These are phyloP conservation scores for Aplysina aerophoba DNA, from an alignment of 37 sponge, comb jelly and placozoan species.

Conservation along the genomic window DNA sequence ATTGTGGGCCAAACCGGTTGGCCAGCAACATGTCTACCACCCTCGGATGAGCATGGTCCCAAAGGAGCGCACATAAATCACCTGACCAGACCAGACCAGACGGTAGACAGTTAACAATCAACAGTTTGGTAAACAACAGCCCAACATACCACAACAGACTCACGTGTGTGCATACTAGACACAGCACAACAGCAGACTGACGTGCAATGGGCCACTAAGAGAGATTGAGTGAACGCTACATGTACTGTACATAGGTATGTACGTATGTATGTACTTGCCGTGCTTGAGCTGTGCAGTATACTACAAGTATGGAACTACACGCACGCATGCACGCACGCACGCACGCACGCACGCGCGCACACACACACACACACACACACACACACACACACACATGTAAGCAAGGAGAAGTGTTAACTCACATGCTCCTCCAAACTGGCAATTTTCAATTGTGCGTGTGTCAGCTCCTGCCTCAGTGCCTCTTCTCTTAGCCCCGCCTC, in stretches of 20 bases:
- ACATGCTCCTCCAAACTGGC: slow-evolving; percentile 17
- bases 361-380: too few relatives aligned
- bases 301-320: too few relatives aligned
- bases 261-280: too few relatives aligned
- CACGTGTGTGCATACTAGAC: not conserved
- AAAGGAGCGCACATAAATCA: slow-evolving; percentile 30
- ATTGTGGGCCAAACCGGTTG: too few relatives aligned
- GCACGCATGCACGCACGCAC: too few relatives aligned
- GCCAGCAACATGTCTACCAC: not conserved
- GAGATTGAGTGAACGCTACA: too few relatives aligned
- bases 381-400: too few relatives aligned
- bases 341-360: too few relatives aligned
- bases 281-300: too few relatives aligned
- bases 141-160: not conserved
- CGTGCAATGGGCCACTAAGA: too few relatives aligned
- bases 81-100: slow-evolving; percentile 20
- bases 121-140: not conserved
- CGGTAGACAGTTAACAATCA: not conserved
- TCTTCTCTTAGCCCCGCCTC: slow-evolving; percentile 46
- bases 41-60: slow-evolving; percentile 22
- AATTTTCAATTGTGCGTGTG: not conserved
- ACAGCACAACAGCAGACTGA: too few relatives aligned
- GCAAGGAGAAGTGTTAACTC: not conserved
- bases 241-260: too few relatives aligned
- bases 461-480: slow-evolving; percentile 18